These are phyloP conservation scores for Leptodirus hochenwartii DNA, from an alignment of 2,888 invertebrate genomes.

Conservation along the genomic window DNA sequence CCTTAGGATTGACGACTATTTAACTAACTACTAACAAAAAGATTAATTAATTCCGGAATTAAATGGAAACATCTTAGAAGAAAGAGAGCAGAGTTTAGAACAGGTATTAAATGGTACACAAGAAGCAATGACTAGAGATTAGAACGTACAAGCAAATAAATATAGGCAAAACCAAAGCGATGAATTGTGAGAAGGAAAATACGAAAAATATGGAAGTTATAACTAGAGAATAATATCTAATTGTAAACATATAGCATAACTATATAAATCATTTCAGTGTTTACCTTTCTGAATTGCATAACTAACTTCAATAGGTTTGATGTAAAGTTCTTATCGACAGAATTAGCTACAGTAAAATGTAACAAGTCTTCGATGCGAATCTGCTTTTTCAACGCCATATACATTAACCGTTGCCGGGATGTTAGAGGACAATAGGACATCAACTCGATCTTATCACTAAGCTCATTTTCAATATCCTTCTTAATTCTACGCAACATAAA, in stretches of 20 bases:
- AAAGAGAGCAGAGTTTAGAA: too few relatives aligned
- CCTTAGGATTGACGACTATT: too few relatives aligned
- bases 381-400: slow-evolving; percentile 86
- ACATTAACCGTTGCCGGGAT: slow-evolving; percentile 73
- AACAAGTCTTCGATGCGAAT: slow-evolving; percentile 82
- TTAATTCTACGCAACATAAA: slow-evolving; percentile 91
- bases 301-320: slow-evolving; percentile 95
- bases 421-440: slow-evolving; percentile 85
- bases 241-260: background rate
- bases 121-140: too few relatives aligned
- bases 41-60: too few relatives aligned
- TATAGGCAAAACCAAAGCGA: too few relatives aligned
- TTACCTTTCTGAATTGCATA: slow-evolving; percentile 93
- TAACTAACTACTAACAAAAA: too few relatives aligned
- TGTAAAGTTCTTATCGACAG: slow-evolving; percentile 72
- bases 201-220: too few relatives aligned
- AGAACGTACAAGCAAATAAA: too few relatives aligned
- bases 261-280: slow-evolving; percentile 1
- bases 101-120: too few relatives aligned
- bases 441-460: slow-evolving; percentile 88
- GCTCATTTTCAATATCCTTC: slow-evolving; percentile 89
- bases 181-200: too few relatives aligned
- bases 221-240: too few relatives aligned
- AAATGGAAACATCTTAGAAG: too few relatives aligned
- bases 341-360: slow-evolving; percentile 56